Conservation (phyloP, 2,888 invertebrate genomes). For the Oligia strigilis region DNA sequence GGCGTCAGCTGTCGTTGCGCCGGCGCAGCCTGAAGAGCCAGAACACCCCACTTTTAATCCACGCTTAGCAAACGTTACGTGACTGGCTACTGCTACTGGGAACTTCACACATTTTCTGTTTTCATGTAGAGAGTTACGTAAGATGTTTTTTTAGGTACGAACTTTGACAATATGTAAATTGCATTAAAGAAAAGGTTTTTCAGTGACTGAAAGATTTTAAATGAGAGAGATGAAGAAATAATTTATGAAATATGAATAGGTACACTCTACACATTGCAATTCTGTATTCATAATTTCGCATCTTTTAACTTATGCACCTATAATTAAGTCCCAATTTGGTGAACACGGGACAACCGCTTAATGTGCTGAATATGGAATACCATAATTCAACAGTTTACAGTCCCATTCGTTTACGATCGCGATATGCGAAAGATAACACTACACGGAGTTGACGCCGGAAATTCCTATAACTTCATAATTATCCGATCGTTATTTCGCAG, state of each 20-base stretch:
- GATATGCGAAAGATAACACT: slow-evolving; percentile 54
- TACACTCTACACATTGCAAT: background rate
- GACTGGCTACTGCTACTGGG: slow-evolving; percentile 69
- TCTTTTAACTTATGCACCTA: slow-evolving; percentile 24
- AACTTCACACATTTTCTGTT: slow-evolving; percentile 60
- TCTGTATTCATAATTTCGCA: background rate
- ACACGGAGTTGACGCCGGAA: slow-evolving; percentile 49
- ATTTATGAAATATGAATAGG: background rate
- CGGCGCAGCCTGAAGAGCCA: slow-evolving; percentile 79
- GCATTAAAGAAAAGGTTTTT: background rate
- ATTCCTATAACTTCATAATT: slow-evolving; percentile 59
- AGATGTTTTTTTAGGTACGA: background rate
- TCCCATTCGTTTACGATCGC: slow-evolving; percentile 42
- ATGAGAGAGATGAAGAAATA: too few species aligned
- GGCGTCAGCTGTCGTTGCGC: slow-evolving; percentile 87
- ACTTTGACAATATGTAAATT: background rate
- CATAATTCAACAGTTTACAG: slow-evolving; percentile 33
- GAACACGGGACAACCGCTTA: slow-evolving; percentile 6
- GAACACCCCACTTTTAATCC: slow-evolving; percentile 85
- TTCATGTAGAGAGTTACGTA: background rate
- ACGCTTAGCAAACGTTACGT: slow-evolving; percentile 72
- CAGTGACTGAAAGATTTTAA: background rate
- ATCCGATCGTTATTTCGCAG: slow-evolving; percentile 70
- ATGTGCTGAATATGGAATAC: slow-evolving; percentile 40
- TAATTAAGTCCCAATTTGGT: slow-evolving; percentile 41